A percentile compares a stretch with the other conserved stretches of the same genome.
phyloP scores from a whole-genome alignment of 2,797 vertebrate species.

The Falco columbarius region DNA sequence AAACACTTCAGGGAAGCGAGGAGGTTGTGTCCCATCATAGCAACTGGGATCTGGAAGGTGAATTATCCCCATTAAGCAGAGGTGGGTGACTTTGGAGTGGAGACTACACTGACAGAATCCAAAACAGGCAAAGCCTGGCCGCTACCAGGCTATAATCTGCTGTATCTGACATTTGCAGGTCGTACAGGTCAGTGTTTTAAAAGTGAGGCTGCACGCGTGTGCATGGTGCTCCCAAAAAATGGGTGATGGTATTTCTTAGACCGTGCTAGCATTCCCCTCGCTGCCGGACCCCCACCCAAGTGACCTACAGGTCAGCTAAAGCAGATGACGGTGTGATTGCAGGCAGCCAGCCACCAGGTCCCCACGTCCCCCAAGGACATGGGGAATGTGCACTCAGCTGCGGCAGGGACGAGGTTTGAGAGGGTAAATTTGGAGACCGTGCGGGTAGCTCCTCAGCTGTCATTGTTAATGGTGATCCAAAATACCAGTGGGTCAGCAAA shows the following conservation, averaged over 20 bases:
- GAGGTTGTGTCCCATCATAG: not conserved
- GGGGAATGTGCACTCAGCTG: not conserved
- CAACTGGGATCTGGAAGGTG: not conserved
- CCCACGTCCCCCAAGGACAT: not conserved
- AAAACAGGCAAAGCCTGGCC: not conserved
- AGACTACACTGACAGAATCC: not conserved
- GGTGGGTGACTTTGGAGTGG: not conserved
- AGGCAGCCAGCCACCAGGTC: not conserved
- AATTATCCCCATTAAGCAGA: not conserved
- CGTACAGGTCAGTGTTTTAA: not conserved
- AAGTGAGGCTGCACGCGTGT: not conserved
- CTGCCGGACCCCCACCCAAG: not conserved
- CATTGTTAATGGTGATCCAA: not conserved
- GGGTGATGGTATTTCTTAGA: not conserved
- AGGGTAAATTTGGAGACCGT: not conserved
- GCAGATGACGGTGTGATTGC: not conserved
- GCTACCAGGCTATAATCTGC: not conserved
- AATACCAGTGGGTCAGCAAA: not conserved
- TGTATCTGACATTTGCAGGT: not conserved
- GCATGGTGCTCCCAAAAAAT: not conserved
- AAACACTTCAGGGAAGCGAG: fast-evolving
- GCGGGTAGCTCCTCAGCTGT: not conserved
- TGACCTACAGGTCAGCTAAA: not conserved
- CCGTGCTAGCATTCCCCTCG: fast-evolving
- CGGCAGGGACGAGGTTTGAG: not conserved